phyloP scores from a whole-genome alignment of 2,113 vertebrate species.

The Dendropsophus ebraccatus region DNA sequence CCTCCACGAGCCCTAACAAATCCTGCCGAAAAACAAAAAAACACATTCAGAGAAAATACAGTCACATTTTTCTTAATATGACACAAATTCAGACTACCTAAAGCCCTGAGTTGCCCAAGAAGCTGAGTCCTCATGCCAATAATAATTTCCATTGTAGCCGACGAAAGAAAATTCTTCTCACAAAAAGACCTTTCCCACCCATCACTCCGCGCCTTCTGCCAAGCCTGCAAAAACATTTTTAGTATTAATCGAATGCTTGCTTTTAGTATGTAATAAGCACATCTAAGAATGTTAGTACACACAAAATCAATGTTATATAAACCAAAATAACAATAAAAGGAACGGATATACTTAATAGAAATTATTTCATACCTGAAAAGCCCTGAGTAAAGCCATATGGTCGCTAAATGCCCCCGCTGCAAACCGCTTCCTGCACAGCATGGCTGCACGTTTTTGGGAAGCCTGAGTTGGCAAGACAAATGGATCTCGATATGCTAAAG shows the following conservation, averaged over 20 bases:
- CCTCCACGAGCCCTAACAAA: constrained; percentile 89
- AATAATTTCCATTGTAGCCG: constrained; percentile 95
- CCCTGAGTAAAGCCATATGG: constrained; percentile 93
- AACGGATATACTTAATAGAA: no score
- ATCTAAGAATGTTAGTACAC: not conserved
- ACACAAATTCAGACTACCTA: no score
- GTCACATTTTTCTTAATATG: not conserved
- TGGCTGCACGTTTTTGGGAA: constrained; percentile 85
- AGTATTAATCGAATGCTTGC: not conserved
- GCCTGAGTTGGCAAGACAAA: constrained; percentile 86
- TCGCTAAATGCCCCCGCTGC: constrained; percentile 89
- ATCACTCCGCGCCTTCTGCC: constrained; percentile 91
- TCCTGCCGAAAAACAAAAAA: constrained; percentile 72
- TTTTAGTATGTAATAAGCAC: not conserved
- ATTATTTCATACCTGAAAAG: constrained; percentile 84
- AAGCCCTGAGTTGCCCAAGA: constrained; percentile 92
- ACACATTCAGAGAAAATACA: not conserved
- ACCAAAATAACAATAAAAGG: not conserved
- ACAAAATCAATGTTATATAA: not conserved
- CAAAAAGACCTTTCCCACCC: constrained; percentile 94
- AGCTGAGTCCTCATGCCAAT: constrained; percentile 92
- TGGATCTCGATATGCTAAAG: constrained; percentile 89
- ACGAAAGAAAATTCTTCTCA: constrained; percentile 93
- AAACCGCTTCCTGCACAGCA: constrained; percentile 85
- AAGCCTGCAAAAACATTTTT: constrained; percentile 75